A percentile compares a stretch with the other conserved stretches of the same genome.
Evolutionary conservation across 2,888 invertebrate species (phyloP).

Genomic region (Ectemnius lituratus): DNA sequence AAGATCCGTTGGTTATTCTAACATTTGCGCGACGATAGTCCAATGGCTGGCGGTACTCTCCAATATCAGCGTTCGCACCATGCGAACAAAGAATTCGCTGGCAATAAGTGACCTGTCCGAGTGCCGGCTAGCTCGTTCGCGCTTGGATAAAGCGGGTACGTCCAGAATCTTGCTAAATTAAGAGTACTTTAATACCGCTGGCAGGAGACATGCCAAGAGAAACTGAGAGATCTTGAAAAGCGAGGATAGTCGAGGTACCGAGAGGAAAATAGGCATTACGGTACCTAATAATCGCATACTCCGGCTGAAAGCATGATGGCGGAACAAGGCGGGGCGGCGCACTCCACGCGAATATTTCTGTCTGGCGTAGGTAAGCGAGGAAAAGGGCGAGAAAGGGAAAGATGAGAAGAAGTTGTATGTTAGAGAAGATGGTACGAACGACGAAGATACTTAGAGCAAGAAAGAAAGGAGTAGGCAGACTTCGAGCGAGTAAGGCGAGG

Average conservation of each 20-base stretch:
- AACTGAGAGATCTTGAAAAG: slow-evolving; percentile 7
- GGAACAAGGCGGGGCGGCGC: slow-evolving; percentile 72
- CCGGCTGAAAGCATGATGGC: slow-evolving; percentile 69
- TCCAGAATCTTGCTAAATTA: slow-evolving; percentile 29
- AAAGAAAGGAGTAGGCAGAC: slow-evolving; percentile 12
- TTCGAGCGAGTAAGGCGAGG: slow-evolving; percentile 16
- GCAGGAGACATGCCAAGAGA: slow-evolving; percentile 15
- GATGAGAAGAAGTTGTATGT: background rate
- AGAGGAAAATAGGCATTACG: slow-evolving; percentile 62
- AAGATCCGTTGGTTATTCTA: background rate
- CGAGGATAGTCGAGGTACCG: too few relatives aligned
- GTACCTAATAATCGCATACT: slow-evolving; percentile 73
- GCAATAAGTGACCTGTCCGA: background rate
- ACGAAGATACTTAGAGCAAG: slow-evolving; percentile 7
- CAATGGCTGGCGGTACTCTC: background rate
- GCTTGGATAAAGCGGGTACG: slow-evolving; percentile 11
- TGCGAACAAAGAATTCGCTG: slow-evolving; percentile 12
- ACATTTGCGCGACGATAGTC: background rate
- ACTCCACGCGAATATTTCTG: slow-evolving; percentile 67
- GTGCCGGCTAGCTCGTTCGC: background rate
- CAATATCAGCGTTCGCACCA: background rate
- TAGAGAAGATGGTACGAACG: slow-evolving; percentile 19
- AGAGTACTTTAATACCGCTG: slow-evolving; percentile 19
- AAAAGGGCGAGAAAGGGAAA: slow-evolving; percentile 21
- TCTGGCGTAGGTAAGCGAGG: slow-evolving; percentile 59